These are phyloP conservation scores for Sparidentex hasta DNA, from an alignment of 2,797 vertebrate genomes.

Conservation along the genomic window DNA sequence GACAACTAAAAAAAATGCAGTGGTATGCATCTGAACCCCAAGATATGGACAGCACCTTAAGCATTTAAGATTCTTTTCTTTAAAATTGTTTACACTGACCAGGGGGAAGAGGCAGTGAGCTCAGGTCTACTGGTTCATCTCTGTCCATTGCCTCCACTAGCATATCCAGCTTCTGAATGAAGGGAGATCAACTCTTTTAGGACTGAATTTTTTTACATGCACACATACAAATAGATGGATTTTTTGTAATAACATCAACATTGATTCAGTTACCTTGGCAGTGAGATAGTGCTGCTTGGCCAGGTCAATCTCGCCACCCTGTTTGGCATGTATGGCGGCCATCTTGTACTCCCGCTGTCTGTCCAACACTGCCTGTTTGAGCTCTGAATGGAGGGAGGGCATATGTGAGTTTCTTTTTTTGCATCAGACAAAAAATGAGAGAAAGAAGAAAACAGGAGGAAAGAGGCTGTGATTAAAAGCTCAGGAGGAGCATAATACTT, in stretches of 20 bases:
- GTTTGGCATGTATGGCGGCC: slow-evolving; percentile 90
- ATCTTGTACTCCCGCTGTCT: slow-evolving; percentile 92
- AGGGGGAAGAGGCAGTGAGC: slow-evolving; percentile 87
- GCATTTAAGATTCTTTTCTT: background rate
- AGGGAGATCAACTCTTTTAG: slow-evolving; percentile 14
- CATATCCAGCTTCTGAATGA: slow-evolving; percentile 81
- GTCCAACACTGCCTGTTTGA: slow-evolving; percentile 83
- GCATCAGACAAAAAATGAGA: background rate
- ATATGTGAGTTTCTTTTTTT: background rate
- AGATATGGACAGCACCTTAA: background rate
- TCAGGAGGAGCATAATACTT: background rate
- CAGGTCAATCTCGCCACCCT: slow-evolving; percentile 82
- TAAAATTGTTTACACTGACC: slow-evolving; percentile 77
- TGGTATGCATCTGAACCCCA: background rate
- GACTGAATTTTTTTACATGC: background rate
- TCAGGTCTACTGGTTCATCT: slow-evolving; percentile 84
- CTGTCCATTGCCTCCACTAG: slow-evolving; percentile 85
- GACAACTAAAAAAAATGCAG: no score
- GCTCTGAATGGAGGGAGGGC: slow-evolving; percentile 64
- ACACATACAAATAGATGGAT: background rate
- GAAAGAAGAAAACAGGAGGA: background rate
- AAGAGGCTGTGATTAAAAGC: background rate
- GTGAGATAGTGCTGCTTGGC: slow-evolving; percentile 86
- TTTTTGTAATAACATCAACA: background rate
- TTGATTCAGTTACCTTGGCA: slow-evolving; percentile 86